A percentile compares a stretch with the other conserved stretches of the same genome.
Conservation (phyloP, 2,113 vertebrate species). For the Brachionichthys hirsutus region DNA sequence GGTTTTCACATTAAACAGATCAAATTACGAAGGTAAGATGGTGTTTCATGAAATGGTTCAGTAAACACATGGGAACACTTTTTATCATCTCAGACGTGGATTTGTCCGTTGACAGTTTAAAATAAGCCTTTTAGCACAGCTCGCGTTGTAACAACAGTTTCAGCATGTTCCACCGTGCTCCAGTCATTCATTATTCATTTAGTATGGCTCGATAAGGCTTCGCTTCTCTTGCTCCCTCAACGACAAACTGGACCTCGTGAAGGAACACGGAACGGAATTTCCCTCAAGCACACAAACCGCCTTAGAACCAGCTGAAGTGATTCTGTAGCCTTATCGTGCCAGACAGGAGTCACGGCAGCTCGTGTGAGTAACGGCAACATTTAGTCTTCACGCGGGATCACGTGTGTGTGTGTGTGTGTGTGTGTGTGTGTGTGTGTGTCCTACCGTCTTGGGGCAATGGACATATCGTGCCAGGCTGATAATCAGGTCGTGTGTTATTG, state of each 20-base stretch:
- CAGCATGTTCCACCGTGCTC: conserved; percentile 1
- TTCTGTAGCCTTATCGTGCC: conserved; percentile 44
- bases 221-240: not conserved
- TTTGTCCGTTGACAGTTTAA: not conserved
- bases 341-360: conserved; percentile 2
- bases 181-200: conserved; percentile 25
- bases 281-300: conserved; percentile 38
- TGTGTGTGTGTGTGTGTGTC: conserved; percentile 33
- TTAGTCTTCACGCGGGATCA: too few relatives aligned
- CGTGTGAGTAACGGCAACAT: not conserved
- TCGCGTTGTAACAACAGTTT: not conserved
- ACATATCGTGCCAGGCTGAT: conserved; percentile 95
- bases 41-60: too few relatives aligned
- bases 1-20: too few relatives aligned
- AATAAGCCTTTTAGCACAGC: not conserved
- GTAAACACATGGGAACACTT: too few relatives aligned
- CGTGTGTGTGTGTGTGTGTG: conserved; percentile 1
- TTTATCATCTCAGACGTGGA: too few relatives aligned
- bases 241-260: conserved; percentile 34
- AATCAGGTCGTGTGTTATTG: conserved; percentile 97
- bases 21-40: too few relatives aligned
- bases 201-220: conserved; percentile 8
- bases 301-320: conserved; percentile 47
- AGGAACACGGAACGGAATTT: conserved; percentile 39
- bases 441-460: conserved; percentile 94